These are phyloP conservation scores for Ectropis grisescens DNA, from an alignment of 1,140 invertebrate species.

Conservation along the genomic window DNA sequence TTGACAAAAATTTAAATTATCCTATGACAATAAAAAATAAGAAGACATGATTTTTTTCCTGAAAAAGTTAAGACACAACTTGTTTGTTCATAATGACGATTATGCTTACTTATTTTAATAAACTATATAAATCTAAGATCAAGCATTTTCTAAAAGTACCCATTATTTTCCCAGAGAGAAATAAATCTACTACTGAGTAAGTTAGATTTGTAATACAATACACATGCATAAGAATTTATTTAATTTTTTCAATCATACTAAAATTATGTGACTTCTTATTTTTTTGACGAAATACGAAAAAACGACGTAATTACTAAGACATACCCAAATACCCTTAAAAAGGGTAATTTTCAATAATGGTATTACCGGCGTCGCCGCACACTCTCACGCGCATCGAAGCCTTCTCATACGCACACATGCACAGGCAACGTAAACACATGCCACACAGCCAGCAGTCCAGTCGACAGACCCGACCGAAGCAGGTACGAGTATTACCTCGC, in stretches of 20 bases:
- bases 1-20: no score
- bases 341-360: constrained; percentile 4
- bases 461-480: constrained; percentile 24
- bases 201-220: neutral
- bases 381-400: constrained; percentile 25
- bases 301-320: no score
- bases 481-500: constrained; percentile 27
- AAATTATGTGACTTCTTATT: no score
- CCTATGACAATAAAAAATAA: no score
- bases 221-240: neutral
- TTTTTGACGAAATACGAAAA: neutral
- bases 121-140: no score
- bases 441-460: constrained; percentile 27
- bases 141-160: no score
- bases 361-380: constrained; percentile 17
- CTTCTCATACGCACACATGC: constrained; percentile 26
- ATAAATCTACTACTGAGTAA: neutral
- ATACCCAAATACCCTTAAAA: neutral
- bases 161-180: no score
- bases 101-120: no score
- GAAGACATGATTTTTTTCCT: no score
- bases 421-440: constrained; percentile 16
- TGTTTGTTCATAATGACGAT: no score
- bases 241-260: neutral
- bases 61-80: no score